Evolutionary conservation across 2,797 vertebrate species (phyloP).

Genomic region (Xiphophorus birchmanni): DNA sequence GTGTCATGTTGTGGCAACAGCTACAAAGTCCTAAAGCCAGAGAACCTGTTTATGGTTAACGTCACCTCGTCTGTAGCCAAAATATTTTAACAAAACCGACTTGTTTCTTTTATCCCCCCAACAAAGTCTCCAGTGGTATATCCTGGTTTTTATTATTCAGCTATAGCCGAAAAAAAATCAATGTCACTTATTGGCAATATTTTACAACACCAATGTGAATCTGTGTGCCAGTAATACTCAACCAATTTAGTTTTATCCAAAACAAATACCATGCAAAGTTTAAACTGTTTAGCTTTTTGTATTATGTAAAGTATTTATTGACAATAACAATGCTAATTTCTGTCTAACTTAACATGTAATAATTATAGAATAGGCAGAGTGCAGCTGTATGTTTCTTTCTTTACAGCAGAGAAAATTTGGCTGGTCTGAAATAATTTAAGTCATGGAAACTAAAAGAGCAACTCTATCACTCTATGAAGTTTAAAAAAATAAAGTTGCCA

Average conservation of each 20-base stretch:
- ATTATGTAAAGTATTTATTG: background rate
- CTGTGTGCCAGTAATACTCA: background rate
- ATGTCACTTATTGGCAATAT: background rate
- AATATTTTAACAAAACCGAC: constrained; percentile 3
- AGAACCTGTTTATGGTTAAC: constrained; percentile 7
- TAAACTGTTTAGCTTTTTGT: background rate
- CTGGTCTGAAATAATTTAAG: background rate
- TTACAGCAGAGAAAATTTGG: background rate
- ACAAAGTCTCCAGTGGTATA: background rate
- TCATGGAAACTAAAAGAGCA: background rate
- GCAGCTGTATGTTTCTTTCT: background rate
- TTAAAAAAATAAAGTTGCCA: background rate
- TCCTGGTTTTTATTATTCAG: background rate
- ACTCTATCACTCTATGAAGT: background rate
- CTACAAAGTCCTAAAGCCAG: background rate
- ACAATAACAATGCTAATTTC: background rate
- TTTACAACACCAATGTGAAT: background rate
- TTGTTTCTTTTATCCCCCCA: background rate
- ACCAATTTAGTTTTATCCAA: background rate
- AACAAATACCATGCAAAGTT: background rate
- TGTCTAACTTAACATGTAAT: background rate
- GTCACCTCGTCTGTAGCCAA: constrained; percentile 4
- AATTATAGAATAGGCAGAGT: background rate
- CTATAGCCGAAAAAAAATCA: background rate
- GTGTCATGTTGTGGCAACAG: constrained; percentile 22